Conservation (phyloP, 2,113 vertebrate species). For the Symphodus melops region DNA sequence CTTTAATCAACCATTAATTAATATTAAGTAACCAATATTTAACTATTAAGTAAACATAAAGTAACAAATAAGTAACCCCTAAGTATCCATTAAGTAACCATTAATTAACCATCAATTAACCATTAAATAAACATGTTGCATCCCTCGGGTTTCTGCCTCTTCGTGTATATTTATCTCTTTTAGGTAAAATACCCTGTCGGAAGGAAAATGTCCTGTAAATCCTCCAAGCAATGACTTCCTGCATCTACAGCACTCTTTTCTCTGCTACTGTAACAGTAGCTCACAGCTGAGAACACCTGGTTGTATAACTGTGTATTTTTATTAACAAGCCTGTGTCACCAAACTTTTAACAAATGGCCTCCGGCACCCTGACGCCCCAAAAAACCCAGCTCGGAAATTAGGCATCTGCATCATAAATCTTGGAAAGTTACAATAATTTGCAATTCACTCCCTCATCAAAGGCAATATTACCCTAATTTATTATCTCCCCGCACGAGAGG, state of each 20-base stretch:
- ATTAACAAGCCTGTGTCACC: slow-evolving; percentile 77
- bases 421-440: slow-evolving; percentile 89
- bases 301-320: slow-evolving; percentile 72
- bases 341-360: slow-evolving; percentile 86
- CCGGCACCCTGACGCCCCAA: slow-evolving; percentile 68
- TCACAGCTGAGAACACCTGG: slow-evolving; percentile 70
- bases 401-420: slow-evolving; percentile 87
- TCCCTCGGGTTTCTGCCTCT: slow-evolving; percentile 38
- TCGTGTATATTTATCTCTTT: slow-evolving; percentile 17
- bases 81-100: no score
- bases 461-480: slow-evolving; percentile 90
- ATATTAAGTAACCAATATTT: no score
- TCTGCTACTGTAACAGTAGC: slow-evolving; percentile 65
- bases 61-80: no score
- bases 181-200: slow-evolving; percentile 7
- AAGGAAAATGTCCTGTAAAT: background rate
- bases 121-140: slow-evolving; percentile 64
- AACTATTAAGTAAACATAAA: no score
- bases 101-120: no score
- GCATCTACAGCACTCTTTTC: slow-evolving; percentile 22
- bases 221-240: background rate
- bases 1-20: no score
- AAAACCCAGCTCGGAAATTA: slow-evolving; percentile 83
- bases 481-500: slow-evolving; percentile 84
- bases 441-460: slow-evolving; percentile 89